These are phyloP conservation scores for Nasonia vitripennis DNA, from an alignment of 1,140 invertebrate species.

Conservation along the genomic window DNA sequence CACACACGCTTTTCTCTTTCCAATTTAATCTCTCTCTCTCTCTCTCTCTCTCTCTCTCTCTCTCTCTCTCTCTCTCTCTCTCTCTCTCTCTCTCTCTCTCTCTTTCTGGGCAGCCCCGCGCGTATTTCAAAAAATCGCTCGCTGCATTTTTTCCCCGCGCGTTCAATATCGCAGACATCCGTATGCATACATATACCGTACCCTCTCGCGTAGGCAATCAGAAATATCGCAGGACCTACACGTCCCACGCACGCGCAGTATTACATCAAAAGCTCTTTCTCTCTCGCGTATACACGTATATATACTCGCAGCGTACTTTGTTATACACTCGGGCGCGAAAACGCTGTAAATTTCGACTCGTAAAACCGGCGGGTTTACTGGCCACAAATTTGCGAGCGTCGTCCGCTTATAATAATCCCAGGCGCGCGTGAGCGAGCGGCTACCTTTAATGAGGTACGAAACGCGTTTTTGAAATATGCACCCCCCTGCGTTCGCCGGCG, in stretches of 20 bases:
- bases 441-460: conserved; percentile 71
- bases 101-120: background rate
- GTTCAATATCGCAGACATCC: background rate
- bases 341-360: conserved; percentile 69
- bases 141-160: background rate
- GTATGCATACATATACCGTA: background rate
- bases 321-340: conserved; percentile 68
- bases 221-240: background rate
- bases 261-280: background rate
- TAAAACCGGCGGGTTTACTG: conserved; percentile 71
- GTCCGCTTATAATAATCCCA: conserved; percentile 33
- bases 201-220: background rate
- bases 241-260: conserved; percentile 8
- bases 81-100: too few relatives aligned
- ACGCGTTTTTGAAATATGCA: conserved; percentile 67
- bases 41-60: too few relatives aligned
- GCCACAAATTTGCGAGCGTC: conserved; percentile 69
- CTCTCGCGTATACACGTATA: background rate
- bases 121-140: background rate
- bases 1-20: too few relatives aligned
- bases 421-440: background rate
- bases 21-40: too few relatives aligned
- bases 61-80: too few relatives aligned
- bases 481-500: conserved; percentile 34
- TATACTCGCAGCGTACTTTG: conserved; percentile 58